These are phyloP conservation scores for Aplocera efformata DNA, from an alignment of 2,888 invertebrate species.

Conservation along the genomic window DNA sequence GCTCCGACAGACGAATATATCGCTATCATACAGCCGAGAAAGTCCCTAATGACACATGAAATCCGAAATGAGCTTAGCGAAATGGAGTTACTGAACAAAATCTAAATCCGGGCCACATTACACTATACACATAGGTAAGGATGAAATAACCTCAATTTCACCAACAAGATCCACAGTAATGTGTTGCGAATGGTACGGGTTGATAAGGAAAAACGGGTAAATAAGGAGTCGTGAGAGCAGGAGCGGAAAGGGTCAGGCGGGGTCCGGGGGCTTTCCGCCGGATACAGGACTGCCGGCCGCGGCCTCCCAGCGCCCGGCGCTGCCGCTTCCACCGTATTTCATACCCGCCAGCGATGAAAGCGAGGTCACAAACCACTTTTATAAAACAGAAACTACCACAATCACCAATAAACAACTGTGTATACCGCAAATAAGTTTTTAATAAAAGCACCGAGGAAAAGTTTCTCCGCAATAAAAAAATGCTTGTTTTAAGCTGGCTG, in stretches of 20 bases:
- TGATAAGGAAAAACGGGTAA: slow-evolving; percentile 78
- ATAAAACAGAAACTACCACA: slow-evolving; percentile 44
- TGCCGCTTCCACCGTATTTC: slow-evolving; percentile 41
- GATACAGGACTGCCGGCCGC: slow-evolving; percentile 50
- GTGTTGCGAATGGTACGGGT: slow-evolving; percentile 68
- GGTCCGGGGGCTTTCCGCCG: slow-evolving; percentile 46
- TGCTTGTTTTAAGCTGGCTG: slow-evolving; percentile 10
- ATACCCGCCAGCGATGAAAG: slow-evolving; percentile 37
- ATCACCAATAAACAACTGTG: slow-evolving; percentile 32
- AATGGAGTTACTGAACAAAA: slow-evolving; percentile 48
- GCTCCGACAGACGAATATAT: slow-evolving; percentile 20
- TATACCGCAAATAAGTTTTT: slow-evolving; percentile 31
- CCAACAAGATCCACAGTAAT: slow-evolving; percentile 61
- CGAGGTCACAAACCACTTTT: slow-evolving; percentile 39
- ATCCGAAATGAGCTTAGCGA: slow-evolving; percentile 45
- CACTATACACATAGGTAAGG: slow-evolving; percentile 37
- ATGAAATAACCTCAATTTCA: slow-evolving; percentile 58
- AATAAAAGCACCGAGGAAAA: slow-evolving; percentile 27
- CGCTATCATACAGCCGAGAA: slow-evolving; percentile 36
- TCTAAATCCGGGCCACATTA: slow-evolving; percentile 43
- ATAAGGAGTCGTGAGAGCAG: slow-evolving; percentile 62
- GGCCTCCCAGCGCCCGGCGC: slow-evolving; percentile 32
- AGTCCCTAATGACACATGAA: slow-evolving; percentile 46
- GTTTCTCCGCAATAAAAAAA: slow-evolving; percentile 16
- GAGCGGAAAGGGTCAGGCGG: slow-evolving; percentile 55